A percentile compares a stretch with the other conserved stretches of the same genome.
These are phyloP conservation scores for Ranitomeya variabilis DNA, from an alignment of 2,113 vertebrate species.

Conservation along the genomic window DNA sequence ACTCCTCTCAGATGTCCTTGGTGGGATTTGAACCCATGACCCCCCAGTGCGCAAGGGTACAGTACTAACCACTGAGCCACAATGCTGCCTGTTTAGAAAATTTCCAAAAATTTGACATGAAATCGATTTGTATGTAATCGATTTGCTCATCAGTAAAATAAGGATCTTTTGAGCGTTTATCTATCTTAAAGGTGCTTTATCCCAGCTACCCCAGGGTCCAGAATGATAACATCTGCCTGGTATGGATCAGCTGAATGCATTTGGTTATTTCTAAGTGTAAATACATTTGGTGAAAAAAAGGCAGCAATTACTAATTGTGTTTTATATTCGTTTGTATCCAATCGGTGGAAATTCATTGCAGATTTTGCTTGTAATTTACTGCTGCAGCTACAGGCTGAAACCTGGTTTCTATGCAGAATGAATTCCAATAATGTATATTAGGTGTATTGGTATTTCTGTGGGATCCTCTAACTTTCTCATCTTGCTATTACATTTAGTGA, in stretches of 20 bases:
- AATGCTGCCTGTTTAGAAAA: too few species aligned
- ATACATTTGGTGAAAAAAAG: neutral
- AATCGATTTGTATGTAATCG: too few species aligned
- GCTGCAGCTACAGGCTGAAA: slow-evolving; percentile 2
- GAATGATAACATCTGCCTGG: neutral
- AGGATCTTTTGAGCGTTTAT: too few species aligned
- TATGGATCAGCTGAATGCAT: neutral
- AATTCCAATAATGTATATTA: slow-evolving; percentile 18
- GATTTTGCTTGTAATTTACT: neutral
- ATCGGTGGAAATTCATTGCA: neutral
- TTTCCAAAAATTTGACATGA: too few species aligned
- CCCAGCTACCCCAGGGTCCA: too few species aligned
- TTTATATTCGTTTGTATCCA: neutral
- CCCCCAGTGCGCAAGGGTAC: too few species aligned
- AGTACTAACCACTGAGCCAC: too few species aligned
- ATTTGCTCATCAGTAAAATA: too few species aligned
- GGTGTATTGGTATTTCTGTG: slow-evolving; percentile 39
- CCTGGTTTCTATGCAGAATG: neutral
- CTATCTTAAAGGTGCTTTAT: too few species aligned
- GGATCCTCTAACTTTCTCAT: slow-evolving; percentile 17
- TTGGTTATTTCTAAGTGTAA: neutral
- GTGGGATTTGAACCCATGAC: too few species aligned
- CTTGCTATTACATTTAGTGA: slow-evolving; percentile 21
- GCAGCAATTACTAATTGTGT: neutral
- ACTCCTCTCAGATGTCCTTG: too few species aligned